Conservation (phyloP, 2,113 vertebrate species). For the Sturnus vulgaris region DNA sequence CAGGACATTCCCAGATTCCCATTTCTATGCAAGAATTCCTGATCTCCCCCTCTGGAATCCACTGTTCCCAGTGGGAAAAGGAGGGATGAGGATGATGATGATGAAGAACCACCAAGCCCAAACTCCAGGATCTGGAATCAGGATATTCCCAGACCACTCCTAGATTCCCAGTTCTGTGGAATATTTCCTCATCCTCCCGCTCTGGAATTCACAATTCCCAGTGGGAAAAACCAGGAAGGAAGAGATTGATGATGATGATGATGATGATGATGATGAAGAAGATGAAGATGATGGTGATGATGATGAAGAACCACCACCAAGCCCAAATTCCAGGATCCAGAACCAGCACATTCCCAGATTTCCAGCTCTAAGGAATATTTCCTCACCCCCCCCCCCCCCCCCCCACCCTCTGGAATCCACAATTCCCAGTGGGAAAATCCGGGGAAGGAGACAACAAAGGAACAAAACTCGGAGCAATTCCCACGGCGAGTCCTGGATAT, state of each 20-base stretch:
- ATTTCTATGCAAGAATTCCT: not conserved
- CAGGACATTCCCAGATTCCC: not conserved
- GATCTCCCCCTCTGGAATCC: not conserved
- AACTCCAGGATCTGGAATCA: not conserved
- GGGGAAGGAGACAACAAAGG: not conserved
- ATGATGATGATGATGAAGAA: not conserved
- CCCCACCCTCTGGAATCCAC: not conserved
- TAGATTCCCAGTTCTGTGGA: too few relatives aligned
- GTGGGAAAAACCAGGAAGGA: not conserved
- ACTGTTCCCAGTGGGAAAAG: not conserved
- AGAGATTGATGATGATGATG: not conserved
- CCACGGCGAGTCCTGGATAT: not conserved
- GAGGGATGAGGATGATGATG: not conserved
- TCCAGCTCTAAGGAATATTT: not conserved
- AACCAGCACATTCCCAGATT: not conserved
- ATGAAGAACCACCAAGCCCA: fast-evolving
- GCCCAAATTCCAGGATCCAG: too few relatives aligned
- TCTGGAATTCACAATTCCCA: not conserved
- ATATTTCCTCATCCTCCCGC: not conserved
- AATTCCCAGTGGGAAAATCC: not conserved
- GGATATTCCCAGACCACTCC: not conserved
- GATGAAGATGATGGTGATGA: too few relatives aligned
- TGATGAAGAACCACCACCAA: too few relatives aligned
- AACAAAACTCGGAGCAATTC: not conserved
- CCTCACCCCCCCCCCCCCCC: not conserved